phyloP scores from a whole-genome alignment of 2,888 invertebrate species.

The Polia nebulosa region DNA sequence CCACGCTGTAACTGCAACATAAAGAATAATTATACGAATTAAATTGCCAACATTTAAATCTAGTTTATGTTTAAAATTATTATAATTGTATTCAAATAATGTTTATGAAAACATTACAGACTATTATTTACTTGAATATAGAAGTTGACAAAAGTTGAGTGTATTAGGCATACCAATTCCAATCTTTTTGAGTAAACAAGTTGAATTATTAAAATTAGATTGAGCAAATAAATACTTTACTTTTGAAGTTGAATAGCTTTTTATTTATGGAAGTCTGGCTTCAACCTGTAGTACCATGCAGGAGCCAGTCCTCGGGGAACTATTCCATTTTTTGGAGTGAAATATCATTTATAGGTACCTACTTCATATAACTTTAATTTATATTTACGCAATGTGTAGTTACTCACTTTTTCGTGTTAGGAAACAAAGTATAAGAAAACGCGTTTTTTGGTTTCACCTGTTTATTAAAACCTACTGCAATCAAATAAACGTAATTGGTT shows the following conservation, averaged over 20 bases:
- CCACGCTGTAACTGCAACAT: background rate
- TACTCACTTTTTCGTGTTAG: background rate
- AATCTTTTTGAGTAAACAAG: conserved; percentile 29
- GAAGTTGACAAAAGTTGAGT: conserved; percentile 16
- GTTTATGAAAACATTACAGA: conserved; percentile 9
- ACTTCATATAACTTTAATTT: background rate
- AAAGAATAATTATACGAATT: background rate
- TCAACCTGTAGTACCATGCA: background rate
- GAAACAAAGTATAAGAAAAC: background rate
- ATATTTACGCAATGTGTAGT: too few relatives aligned
- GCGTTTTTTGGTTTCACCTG: background rate
- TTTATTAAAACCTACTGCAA: background rate
- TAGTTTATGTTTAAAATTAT: background rate
- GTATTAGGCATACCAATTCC: conserved; percentile 4
- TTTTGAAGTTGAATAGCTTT: conserved; percentile 31
- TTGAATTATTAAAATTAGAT: conserved; percentile 33
- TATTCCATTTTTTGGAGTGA: conserved; percentile 18
- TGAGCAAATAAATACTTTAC: conserved; percentile 16
- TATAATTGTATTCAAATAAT: conserved; percentile 3
- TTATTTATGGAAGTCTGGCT: conserved; percentile 27
- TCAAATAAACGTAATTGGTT: background rate
- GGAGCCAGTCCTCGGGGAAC: conserved; percentile 23
- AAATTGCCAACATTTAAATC: too few relatives aligned
- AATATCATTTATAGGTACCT: conserved; percentile 6
- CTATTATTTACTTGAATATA: conserved; percentile 1